Evolutionary conservation across 2,797 vertebrate genomes (phyloP), one percentile per base, ranked within the genome.

Genomic region (Ctenosaura bakeri): DNA sequence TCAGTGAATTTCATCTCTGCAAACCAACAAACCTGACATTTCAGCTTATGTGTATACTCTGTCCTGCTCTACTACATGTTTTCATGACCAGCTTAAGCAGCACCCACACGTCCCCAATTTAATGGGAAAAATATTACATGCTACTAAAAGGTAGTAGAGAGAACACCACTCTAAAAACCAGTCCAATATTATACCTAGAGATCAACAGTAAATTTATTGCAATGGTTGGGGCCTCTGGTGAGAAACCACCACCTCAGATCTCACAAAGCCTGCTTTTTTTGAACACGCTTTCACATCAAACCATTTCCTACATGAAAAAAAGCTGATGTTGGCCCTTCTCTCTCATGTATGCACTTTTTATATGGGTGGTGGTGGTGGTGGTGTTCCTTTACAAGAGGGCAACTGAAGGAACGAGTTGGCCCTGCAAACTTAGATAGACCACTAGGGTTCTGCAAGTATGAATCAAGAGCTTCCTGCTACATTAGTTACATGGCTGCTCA

Each of bases 401-500:
- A 59, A 74, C 24, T 56, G 62, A 66, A 71, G 6, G 16, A 32
- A n/a, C n/a, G 16, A 71, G 32, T 50, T 10, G 20, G 56, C 8
- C 22, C 56, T 83, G 16, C 64, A 62, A 38, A 62, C 35, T 7
- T 64, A 64, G 81, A 59, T 24, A 14, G 22, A n/a, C 24, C 42
- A 59, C 13, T 42, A 83, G 20, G 81, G 22, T 38, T 42, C 80
- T 85, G 56, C 52, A 38, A 79, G 83, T 88, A 85, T 24, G 76
- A 79, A 38, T 22, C 56, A 89, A 89, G 22, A 86, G 6, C 64
- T 71, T 32, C 54, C 46, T 69, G 38, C 62, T 69, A 32, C 24
- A 66, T 50, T 26, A 66, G 22, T 62, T 24, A 64, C 5, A 13
- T 83, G 59, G 10, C 81, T 42, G 35, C 59, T 42, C 0, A 38